Base-by-base conservation (phyloP, 2,888 invertebrate genomes). In the Pyralis farinalis region DNA sequence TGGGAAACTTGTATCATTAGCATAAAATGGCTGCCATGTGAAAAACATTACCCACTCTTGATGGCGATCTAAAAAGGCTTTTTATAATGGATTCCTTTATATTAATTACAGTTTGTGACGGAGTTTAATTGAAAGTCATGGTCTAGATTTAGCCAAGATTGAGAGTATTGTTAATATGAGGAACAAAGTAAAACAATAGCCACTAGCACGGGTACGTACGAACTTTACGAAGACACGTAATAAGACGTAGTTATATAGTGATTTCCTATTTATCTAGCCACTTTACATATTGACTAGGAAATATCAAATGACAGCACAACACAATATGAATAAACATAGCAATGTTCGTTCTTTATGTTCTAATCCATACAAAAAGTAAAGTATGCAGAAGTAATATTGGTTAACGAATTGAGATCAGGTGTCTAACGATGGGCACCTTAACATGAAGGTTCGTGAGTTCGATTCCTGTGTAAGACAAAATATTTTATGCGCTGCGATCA, bases 61-160 rank as follows among this genome's bases (percentile, higher is more conserved):
- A 56, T 52, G 43, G 43, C 49, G 51, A 58, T 62, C 54, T 58
- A 61, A 50, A 55, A 55, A 55, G 49, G 51, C 48, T 43, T 40
- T 45, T 51, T 30, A 38, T 55, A 51, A 60, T 46, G 53, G 64
- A 72, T 71, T 61, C 60, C 52, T 66, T 54, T 44, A 55, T 44
- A 55, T 49, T 60, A 57, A 66, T 64, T 60, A 63, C 49, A 40
- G 40, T 47, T 47, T 45, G 46, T 55, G n/a, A 52, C 47, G 44
- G 40, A 54, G 45, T 48, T 43, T 59, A 57, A 59, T 58, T 58
- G 58, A 46, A 59, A 51, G 41, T 48, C 53, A 47, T 53, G 54
- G 58, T 60, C 68, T 71, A 71, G 63, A 75, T 71, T 66, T 46
- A 53, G 46, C 58, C 55, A 49, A 61, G 61, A 67, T 67, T 60